phyloP scores from a whole-genome alignment of 2,113 vertebrate genomes.

The Rana temporaria region DNA sequence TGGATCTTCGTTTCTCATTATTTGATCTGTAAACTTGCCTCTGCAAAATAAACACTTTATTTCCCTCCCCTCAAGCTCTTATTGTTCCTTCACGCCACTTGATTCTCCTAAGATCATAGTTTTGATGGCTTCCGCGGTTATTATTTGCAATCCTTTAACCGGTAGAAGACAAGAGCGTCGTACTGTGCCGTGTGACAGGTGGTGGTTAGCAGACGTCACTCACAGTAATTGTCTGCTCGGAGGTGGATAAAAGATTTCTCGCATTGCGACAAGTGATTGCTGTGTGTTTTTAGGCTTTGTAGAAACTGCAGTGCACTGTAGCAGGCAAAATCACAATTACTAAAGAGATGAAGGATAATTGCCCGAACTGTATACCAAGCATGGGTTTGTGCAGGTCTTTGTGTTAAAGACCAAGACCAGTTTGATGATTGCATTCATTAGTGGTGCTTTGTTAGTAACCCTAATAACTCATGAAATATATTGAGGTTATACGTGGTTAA shows the following conservation, averaged over 20 bases:
- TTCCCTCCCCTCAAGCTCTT: not conserved
- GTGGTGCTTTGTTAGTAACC: no score
- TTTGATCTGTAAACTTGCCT: conserved; percentile 36
- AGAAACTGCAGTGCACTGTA: conserved; percentile 2
- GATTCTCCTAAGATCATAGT: conserved; percentile 48
- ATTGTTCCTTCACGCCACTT: conserved; percentile 38
- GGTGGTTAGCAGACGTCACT: conserved; percentile 46
- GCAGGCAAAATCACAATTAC: conserved; percentile 36
- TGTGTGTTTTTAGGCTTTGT: not conserved
- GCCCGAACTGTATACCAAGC: not conserved
- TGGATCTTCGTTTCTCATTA: conserved; percentile 29
- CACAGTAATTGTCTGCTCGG: conserved; percentile 41
- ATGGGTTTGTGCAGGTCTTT: no score
- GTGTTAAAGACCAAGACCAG: no score
- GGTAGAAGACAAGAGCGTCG: conserved; percentile 41
- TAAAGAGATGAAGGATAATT: conserved; percentile 11
- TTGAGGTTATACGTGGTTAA: no score
- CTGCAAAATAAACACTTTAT: conserved; percentile 43
- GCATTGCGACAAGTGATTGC: conserved; percentile 26
- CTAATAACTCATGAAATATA: no score
- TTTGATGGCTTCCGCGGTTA: conserved; percentile 41
- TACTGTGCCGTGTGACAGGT: conserved; percentile 47
- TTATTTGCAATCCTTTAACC: conserved; percentile 50
- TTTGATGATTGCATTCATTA: no score
- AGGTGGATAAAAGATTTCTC: conserved; percentile 35